Evolutionary conservation across 2,888 invertebrate species (phyloP), one percentile per base, ranked within the genome.

Genomic region (Steromphala cineraria): DNA sequence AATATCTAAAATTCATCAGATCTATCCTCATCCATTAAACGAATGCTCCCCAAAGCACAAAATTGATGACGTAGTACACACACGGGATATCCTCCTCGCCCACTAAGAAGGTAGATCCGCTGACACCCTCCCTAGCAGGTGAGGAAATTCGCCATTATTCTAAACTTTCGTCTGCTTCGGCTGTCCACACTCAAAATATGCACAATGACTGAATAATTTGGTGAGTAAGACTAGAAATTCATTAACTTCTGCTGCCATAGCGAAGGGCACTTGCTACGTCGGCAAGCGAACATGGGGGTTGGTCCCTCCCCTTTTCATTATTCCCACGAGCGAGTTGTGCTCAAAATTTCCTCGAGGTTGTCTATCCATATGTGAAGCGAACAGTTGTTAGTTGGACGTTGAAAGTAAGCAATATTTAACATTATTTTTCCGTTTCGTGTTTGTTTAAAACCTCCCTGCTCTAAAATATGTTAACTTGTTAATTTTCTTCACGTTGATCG

Each of bases 61-160:
- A 79, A 80, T 53, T 81, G 81, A 83, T 85, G 84, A 85, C 86
- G 86, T 85, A 80, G 80, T 71, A 56, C 83, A 78, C 85, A 84
- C 81, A 81, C 81, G 84, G 84, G 85, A 85, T 83, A 83, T 84
- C 85, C 85, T 85, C 84, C 84, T 81, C 83, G 81, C 84, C 76
- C 83, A 81, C 80, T 75, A 71, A 55, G 74, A 81, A 75, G 79
- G 82, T 78, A 85, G 82, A 80, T 83, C 85, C 83, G 84, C 75
- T 80, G 75, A 80, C 83, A 82, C 85, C 86, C 86, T 86, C 86
- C 86, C 82, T 78, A 75, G 52, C 82, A 83, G 82, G 82, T 83
- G 83, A 67, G 17, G 36, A 28, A 24, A 46, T 75, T 53, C 28
- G 28, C 24, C 75, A 75, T 75, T 53, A 53, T 75, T 21, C 28